Evolutionary conservation across 2,888 invertebrate species (phyloP), one percentile per base, ranked within the genome.

Genomic region (Leptinotarsa juncta): DNA sequence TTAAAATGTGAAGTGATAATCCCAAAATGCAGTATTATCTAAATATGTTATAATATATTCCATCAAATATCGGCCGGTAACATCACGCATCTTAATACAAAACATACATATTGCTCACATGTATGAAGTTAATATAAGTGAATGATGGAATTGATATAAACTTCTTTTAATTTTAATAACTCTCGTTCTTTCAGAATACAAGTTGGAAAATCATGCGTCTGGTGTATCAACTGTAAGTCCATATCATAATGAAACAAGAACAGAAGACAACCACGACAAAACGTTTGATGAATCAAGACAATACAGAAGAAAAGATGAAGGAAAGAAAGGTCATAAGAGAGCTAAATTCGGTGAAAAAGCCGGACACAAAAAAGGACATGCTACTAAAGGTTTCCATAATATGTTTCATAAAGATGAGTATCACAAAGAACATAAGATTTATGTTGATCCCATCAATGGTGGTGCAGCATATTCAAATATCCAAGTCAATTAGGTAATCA

Each of bases 351-450:
- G 91, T 1, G 93, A 94, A 85, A 94, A 94, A 84, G 93, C 93
- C 79, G 94, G 93, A 0, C 94, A 94, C 84, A 94, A 94, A 84
- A 93, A 93, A 82, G 94, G 94, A 4, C 93, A 94, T 83, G 94
- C 94, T 85, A 93, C 93, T 2, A 93, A 93, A 86, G 94, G 94
- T 0, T 94, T 93, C 87, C 94, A 94, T 88, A 93, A 94, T 88
- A 93, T 93, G 81, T 93, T 93, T 86, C 93, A 93, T 88, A 93
- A 93, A 85, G 94, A 94, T 82, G 94, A 94, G 85, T 94, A 92
- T 87, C 92, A 93, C 85, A 94, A 93, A 83, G 94, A 94, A 83
- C 94, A 94, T 87, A 94, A 93, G 87, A 95, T 93, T 4, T 76
- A 76, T 12, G 65, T 71, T 16, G 76, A 76, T 57, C 57, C 60